These are phyloP conservation scores for Spilosoma lubricipeda DNA, from an alignment of 2,888 invertebrate species.

Conservation along the genomic window DNA sequence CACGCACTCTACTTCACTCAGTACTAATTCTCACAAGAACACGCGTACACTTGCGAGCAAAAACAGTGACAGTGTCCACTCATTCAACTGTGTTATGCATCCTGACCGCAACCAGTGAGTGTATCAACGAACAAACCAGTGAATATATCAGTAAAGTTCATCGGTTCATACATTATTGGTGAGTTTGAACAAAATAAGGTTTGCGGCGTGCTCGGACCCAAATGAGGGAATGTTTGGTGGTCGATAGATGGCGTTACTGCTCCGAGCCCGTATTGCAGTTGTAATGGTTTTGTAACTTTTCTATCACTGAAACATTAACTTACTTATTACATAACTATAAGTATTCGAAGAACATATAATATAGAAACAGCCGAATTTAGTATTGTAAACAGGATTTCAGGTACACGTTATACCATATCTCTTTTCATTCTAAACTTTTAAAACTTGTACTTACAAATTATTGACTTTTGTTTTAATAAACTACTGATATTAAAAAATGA, in stretches of 20 bases:
- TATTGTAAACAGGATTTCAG: background rate
- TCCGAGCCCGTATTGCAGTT: conserved; percentile 78
- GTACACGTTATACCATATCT: background rate
- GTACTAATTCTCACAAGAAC: conserved; percentile 38
- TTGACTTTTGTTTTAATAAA: background rate
- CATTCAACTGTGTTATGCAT: conserved; percentile 26
- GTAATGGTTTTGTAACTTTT: conserved; percentile 66
- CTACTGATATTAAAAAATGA: background rate
- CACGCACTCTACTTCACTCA: conserved; percentile 32
- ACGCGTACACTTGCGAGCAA: conserved; percentile 46
- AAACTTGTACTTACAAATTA: background rate
- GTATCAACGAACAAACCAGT: conserved; percentile 28
- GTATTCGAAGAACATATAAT: background rate
- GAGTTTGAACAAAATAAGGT: conserved; percentile 47
- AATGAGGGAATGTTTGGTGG: conserved; percentile 42
- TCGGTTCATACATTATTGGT: conserved; percentile 43
- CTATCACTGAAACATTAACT: conserved; percentile 37
- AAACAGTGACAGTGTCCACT: conserved; percentile 36
- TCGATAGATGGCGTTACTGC: conserved; percentile 73
- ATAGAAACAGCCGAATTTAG: background rate
- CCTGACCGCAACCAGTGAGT: conserved; percentile 35
- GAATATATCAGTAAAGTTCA: conserved; percentile 22
- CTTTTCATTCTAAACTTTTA: background rate
- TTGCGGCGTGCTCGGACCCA: conserved; percentile 34
- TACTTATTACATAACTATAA: conserved; percentile 60